Base-by-base conservation (phyloP, 2,797 vertebrate species). In the Remorina albescens region DNA sequence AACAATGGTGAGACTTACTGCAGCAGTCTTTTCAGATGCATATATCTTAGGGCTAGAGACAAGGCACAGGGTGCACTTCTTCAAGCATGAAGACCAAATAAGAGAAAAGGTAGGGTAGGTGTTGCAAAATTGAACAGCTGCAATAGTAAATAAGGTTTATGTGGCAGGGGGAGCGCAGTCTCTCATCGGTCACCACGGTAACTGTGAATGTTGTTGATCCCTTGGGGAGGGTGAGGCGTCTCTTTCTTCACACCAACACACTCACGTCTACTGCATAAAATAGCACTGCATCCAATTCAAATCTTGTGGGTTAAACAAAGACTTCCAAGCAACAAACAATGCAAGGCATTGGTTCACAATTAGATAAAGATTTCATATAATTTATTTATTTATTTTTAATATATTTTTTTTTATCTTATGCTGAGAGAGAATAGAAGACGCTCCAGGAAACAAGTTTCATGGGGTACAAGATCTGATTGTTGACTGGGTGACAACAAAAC, bases 141-240 rank as follows among this genome's bases (percentile, higher is more conserved):
- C 86, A 91, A 93, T 88, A 92, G 92, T 95, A 94, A 95, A 95
- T 93, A 94, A 94, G 89, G 88, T 94, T 94, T 93, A 95, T 95
- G 92, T 93, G 94, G 90, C 91, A 92, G 81, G 86, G 84, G 77
- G 84, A 89, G 92, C 81, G 86, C 81, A 88, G 89, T 89, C 80
- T 86, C 88, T 91, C 93, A 90, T 93, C 85, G 85, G 93, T 95
- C 91, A 92, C 90, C 88, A 91, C 84, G 82, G 92, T 93, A 94
- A 92, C 90, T 74, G 86, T 81, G 86, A 86, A 90, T 82, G 83
- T 92, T 93, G 91, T 94, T 92, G 89, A 91, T 93, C 91, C 91
- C 92, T 89, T 79, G 90, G 89, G 93, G 81, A 87, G 74, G 82
- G 76, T 61, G 80, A 86, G 75, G 83, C 80, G 65, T 90, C 80